A percentile compares a stretch with the other conserved stretches of the same genome.
These are phyloP conservation scores for Danio jaintianensis DNA, from an alignment of 2,797 vertebrate genomes.

Conservation along the genomic window DNA sequence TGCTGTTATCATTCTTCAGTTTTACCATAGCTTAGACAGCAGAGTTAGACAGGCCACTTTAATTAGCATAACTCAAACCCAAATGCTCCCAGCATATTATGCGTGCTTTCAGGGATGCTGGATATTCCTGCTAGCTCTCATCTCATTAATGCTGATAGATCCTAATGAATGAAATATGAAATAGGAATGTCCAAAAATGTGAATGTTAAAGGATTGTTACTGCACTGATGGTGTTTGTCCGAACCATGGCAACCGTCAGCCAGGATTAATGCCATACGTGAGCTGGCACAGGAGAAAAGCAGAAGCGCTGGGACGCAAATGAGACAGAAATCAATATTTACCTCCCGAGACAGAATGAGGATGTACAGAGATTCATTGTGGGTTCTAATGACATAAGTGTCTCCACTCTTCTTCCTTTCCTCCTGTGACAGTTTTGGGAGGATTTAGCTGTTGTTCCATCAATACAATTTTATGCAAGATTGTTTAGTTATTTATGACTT, in stretches of 20 bases:
- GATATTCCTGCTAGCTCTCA: neutral
- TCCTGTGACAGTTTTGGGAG: neutral
- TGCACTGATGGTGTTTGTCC: constrained; percentile 69
- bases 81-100: constrained; percentile 21
- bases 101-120: neutral
- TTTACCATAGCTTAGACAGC: neutral
- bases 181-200: neutral
- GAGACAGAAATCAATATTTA: constrained; percentile 71
- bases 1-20: neutral
- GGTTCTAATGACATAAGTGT: constrained; percentile 14
- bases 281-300: constrained; percentile 63
- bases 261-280: constrained; percentile 72
- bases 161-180: constrained; percentile 20
- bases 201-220: constrained; percentile 67
- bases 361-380: constrained; percentile 37
- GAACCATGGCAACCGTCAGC: constrained; percentile 78
- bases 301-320: constrained; percentile 32
- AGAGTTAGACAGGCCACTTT: neutral
- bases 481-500: neutral
- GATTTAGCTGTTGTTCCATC: neutral
- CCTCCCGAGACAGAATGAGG: constrained; percentile 33
- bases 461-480: neutral
- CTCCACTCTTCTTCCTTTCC: constrained; percentile 22
- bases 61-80: constrained; percentile 15
- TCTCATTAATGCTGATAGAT: neutral